Conservation (phyloP, 2,888 invertebrate species). For the Amitus sp. region DNA sequence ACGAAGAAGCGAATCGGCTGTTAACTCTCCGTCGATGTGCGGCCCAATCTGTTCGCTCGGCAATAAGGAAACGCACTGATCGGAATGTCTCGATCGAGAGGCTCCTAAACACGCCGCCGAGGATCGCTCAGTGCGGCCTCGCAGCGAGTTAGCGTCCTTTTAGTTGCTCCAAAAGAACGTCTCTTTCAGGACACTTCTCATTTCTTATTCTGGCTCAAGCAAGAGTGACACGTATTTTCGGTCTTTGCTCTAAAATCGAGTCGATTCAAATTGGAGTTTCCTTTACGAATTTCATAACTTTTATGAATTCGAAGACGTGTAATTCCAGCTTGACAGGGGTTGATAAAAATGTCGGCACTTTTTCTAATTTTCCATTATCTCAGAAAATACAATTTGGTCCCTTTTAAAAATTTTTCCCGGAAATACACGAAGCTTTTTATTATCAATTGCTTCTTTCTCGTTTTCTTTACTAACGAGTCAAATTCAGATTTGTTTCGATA, state of each 20-base stretch:
- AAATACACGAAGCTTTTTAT: no score
- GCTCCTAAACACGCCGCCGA: slow-evolving; percentile 34
- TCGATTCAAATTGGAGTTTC: background rate
- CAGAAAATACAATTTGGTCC: no score
- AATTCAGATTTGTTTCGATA: no score
- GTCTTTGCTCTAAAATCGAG: background rate
- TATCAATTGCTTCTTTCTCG: no score
- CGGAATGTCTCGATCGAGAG: slow-evolving; percentile 56
- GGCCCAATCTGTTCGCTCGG: slow-evolving; percentile 47
- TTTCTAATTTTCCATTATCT: no score
- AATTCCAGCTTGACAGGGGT: no score
- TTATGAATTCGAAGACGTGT: no score
- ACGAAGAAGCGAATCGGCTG: slow-evolving; percentile 50
- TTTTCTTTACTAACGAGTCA: no score
- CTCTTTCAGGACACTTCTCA: slow-evolving; percentile 26
- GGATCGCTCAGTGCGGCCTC: slow-evolving; percentile 31
- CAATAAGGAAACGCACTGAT: slow-evolving; percentile 62
- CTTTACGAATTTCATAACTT: background rate
- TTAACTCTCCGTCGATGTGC: slow-evolving; percentile 32
- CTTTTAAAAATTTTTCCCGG: no score
- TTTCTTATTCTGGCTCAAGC: background rate
- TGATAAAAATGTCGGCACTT: no score
- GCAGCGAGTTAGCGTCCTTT: slow-evolving; percentile 25
- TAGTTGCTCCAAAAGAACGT: slow-evolving; percentile 21
- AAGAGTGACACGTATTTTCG: background rate